These are phyloP conservation scores for Rutpela maculata DNA, from an alignment of 2,888 invertebrate species.

Conservation along the genomic window DNA sequence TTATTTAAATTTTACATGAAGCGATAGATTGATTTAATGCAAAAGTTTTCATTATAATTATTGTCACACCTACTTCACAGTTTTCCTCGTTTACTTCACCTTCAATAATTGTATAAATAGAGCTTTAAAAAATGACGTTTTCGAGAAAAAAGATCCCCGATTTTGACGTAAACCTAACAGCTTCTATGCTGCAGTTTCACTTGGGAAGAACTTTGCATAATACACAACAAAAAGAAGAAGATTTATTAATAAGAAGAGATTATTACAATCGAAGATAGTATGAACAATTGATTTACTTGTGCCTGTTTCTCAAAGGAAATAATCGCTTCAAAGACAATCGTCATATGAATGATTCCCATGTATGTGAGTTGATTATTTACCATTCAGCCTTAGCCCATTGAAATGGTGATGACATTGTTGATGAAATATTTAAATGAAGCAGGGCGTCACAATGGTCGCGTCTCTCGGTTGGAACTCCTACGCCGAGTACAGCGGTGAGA, in stretches of 20 bases:
- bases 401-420: constrained; percentile 55
- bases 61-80: no score
- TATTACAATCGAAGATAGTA: neutral
- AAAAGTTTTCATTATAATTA: no score
- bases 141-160: no score
- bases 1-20: no score
- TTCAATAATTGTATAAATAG: no score
- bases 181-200: neutral
- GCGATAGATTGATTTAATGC: no score
- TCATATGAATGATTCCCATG: constrained; percentile 26
- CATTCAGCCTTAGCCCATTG: constrained; percentile 36
- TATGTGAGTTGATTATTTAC: constrained; percentile 27
- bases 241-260: neutral
- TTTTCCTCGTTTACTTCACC: no score
- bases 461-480: constrained; percentile 52
- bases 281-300: neutral
- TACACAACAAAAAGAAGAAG: neutral
- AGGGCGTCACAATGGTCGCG: constrained; percentile 55
- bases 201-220: neutral
- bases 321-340: constrained; percentile 12
- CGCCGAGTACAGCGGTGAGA: constrained; percentile 48
- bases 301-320: neutral
- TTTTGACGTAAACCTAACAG: no score
- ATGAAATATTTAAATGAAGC: constrained; percentile 59
- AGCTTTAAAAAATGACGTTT: no score